Conservation (phyloP, 2,888 invertebrate species). For the Papilio demoleus region DNA sequence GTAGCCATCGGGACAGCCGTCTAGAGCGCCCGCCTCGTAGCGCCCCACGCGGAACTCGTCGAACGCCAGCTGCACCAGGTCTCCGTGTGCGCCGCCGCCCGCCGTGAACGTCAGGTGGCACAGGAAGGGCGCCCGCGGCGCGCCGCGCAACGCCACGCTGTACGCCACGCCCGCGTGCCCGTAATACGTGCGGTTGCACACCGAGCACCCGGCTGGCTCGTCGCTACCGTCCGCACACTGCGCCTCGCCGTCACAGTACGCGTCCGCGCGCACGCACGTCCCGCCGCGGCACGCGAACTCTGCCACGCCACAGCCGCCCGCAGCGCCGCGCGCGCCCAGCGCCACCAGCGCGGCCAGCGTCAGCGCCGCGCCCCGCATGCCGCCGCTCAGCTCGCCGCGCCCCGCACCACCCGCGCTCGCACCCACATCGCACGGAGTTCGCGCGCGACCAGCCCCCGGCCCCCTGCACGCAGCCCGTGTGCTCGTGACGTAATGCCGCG, state of each 20-base stretch:
- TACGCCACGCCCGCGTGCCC: conserved; percentile 93
- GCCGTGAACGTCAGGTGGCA: conserved; percentile 97
- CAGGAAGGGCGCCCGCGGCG: conserved; percentile 91
- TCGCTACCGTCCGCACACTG: conserved; percentile 94
- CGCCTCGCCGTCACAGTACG: conserved; percentile 92
- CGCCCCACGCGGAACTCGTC: conserved; percentile 94
- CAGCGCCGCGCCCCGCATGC: conserved; percentile 36
- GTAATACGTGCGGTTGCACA: conserved; percentile 96
- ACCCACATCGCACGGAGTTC: conserved; percentile 7
- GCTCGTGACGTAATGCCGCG: conserved; percentile 62
- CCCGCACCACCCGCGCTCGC: conserved; percentile 21
- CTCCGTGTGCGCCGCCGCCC: conserved; percentile 93
- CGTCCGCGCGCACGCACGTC: conserved; percentile 91
- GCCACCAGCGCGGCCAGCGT: conserved; percentile 46
- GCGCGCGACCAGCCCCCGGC: conserved; percentile 52
- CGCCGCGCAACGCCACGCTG: conserved; percentile 89
- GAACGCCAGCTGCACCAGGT: conserved; percentile 94
- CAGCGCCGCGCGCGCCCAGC: conserved; percentile 57
- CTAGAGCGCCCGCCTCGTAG: conserved; percentile 87
- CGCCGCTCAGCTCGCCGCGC: conserved; percentile 39
- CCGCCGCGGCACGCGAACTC: conserved; percentile 80
- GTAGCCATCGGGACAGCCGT: conserved; percentile 94
- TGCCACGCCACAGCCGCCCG: conserved; percentile 71
- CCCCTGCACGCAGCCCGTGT: conserved; percentile 43
- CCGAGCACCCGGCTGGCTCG: conserved; percentile 91